Evolutionary conservation across 1,140 invertebrate genomes (phyloP), one percentile per base, ranked within the genome.

Genomic region (Pseudomyrmex gracilis): DNA sequence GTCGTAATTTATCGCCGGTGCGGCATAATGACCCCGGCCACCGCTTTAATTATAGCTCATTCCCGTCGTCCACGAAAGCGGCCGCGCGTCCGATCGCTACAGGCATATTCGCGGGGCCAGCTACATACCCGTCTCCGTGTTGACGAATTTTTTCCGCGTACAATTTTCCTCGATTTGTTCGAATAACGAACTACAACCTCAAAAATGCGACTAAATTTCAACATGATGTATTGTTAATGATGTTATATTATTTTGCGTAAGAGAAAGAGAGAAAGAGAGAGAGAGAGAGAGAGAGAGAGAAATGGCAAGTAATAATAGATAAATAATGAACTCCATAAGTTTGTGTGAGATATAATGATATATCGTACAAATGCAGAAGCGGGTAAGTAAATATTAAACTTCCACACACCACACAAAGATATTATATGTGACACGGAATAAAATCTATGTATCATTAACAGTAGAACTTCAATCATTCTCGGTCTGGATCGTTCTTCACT

Each of bases 41-140:
- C 57, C 22, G 71, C 71, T 84, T 85, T 85, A 85, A 85, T 85
- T 85, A 85, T 74, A 77, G 49, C 68, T 73, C 68, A 45, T 73
- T 82, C 63, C 76, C 57, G 61, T 85, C 67, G 57, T 82, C 67
- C 60, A 24, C 47, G 77, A 53, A 78, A 66, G 67, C 51, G 13
- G 1, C 24, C 22, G 17, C 15, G 49, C 68, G 17, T 45, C 20
- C 70, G 66, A 61, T 24, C 77, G 55, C 66, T 10, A 51, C 55
- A 34, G 7, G 8, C 22, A 34, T 60, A n/a, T 83, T 64, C 43
- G 82, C 53, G 9, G 17, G 58, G 1, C 7, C 7, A 15, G 15
- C 2, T 53, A 71, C 5, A 34, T 34, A 15, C 20, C 20, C 43
- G 34, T 34, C 34, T 34, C 0, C 34, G 34, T 34, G 34, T 34